Evolutionary conservation across 2,888 invertebrate species (phyloP), one percentile per base, ranked within the genome.

Genomic region (Drosophila flavopinicola): DNA sequence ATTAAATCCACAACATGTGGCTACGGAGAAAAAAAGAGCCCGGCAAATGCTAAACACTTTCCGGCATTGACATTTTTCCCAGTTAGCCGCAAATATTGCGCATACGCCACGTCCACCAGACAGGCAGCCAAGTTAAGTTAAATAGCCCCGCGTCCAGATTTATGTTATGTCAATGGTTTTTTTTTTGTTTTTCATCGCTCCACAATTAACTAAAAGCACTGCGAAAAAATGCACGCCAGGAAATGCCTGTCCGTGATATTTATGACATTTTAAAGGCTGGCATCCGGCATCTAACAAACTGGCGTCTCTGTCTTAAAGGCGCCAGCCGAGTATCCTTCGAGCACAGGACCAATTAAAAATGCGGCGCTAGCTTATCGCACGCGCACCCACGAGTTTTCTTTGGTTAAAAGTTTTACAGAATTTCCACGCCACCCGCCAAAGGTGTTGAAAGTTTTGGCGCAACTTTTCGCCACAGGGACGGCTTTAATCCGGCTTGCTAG

Each of bases 11-110:
- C 66, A 59, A 58, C 70, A 66, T 75, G 67, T 41, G 38, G 37
- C 30, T 48, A 44, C 15, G 6, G n/a, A 35, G n/a, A 32, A 60
- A 61, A 65, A 52, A 11, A 24, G 29, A 32, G 29, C 44, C 30
- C 6, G 39, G 35, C 42, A 27, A 73, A 85, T 80, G 85, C 79
- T 85, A 80, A 85, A 74, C 80, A 76, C 52, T 74, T 85, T 85
- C 80, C 80, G 85, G 80, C 83, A 85, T 74, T 85, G 79, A 78
- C 79, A 85, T 84, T 84, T 84, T 64, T 72, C 30, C 10, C 37
- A 41, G 54, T 44, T 42, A 37, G 30, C 47, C 42, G 75, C 60
- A 75, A 68, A 72, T 78, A 78, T 78, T 80, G 80, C 74, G 84
- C 78, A 78, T 78, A 84, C 84, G 84, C 74, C 68, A 47, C 54